Evolutionary conservation across 2,113 vertebrate species (phyloP).

Genomic region (Formicarius rufipectus): DNA sequence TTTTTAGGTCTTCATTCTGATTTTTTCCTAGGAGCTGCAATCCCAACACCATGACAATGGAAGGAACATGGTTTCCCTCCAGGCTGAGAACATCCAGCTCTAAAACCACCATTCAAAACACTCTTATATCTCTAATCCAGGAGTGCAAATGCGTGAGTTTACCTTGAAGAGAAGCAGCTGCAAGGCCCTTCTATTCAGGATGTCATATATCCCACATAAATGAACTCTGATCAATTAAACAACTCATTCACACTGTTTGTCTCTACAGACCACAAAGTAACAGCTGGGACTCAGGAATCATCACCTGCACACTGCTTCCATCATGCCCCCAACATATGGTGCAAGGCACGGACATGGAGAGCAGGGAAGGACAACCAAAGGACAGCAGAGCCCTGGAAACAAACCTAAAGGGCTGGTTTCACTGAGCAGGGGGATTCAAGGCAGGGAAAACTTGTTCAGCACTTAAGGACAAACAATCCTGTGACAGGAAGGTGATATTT

Average conservation of each 20-base stretch:
- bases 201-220: neutral
- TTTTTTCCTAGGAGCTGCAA: neutral
- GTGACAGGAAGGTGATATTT: neutral
- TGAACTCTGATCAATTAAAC: neutral
- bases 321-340: neutral
- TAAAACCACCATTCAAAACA: neutral
- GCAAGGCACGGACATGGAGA: neutral
- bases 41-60: neutral
- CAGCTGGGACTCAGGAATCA: constrained; percentile 6
- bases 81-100: neutral
- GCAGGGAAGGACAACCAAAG: neutral
- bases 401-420: neutral
- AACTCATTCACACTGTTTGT: constrained; percentile 14
- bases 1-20: neutral
- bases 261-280: constrained; percentile 19
- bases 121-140: neutral
- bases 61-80: neutral
- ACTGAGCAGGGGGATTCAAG: neutral
- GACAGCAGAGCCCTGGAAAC: neutral
- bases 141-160: neutral
- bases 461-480: neutral
- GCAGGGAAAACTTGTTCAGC: neutral
- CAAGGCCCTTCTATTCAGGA: neutral
- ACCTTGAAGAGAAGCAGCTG: neutral
- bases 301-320: neutral